A percentile compares a stretch with the other conserved stretches of the same genome.
phyloP scores from a whole-genome alignment of 2,113 vertebrate species.

The Trichechus manatus region DNA sequence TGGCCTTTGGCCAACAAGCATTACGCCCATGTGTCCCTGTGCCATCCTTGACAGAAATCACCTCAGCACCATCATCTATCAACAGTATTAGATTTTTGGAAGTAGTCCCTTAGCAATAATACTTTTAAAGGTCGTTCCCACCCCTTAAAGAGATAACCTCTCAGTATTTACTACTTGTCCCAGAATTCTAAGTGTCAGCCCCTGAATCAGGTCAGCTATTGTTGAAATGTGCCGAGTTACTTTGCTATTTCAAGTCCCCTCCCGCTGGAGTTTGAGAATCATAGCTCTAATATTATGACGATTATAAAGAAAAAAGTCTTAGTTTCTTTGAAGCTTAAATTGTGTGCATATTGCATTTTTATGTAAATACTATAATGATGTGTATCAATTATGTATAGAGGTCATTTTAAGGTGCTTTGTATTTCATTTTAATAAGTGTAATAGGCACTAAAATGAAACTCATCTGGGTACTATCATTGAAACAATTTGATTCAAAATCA shows the following conservation, averaged over 20 bases:
- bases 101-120: slow-evolving; percentile 83
- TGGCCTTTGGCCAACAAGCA: slow-evolving; percentile 62
- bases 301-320: slow-evolving; percentile 73
- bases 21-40: slow-evolving; percentile 67
- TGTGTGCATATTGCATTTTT: slow-evolving; percentile 81
- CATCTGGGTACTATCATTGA: slow-evolving; percentile 74
- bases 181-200: slow-evolving; percentile 77
- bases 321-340: slow-evolving; percentile 85
- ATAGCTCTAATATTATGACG: slow-evolving; percentile 72
- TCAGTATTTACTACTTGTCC: slow-evolving; percentile 80
- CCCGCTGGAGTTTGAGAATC: slow-evolving; percentile 69
- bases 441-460: slow-evolving; percentile 80
- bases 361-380: slow-evolving; percentile 81
- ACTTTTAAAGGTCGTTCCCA: slow-evolving; percentile 76
- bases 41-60: slow-evolving; percentile 81
- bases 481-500: slow-evolving; percentile 75
- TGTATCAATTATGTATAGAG: slow-evolving; percentile 84
- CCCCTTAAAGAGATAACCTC: slow-evolving; percentile 61
- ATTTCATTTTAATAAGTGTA: slow-evolving; percentile 76
- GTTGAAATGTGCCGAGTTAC: slow-evolving; percentile 73
- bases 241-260: slow-evolving; percentile 30
- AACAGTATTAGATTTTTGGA: slow-evolving; percentile 75
- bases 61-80: slow-evolving; percentile 80
- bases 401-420: slow-evolving; percentile 82
- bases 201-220: slow-evolving; percentile 64